Conservation (phyloP, 2,888 invertebrate species). For the Malachius bipustulatus region DNA sequence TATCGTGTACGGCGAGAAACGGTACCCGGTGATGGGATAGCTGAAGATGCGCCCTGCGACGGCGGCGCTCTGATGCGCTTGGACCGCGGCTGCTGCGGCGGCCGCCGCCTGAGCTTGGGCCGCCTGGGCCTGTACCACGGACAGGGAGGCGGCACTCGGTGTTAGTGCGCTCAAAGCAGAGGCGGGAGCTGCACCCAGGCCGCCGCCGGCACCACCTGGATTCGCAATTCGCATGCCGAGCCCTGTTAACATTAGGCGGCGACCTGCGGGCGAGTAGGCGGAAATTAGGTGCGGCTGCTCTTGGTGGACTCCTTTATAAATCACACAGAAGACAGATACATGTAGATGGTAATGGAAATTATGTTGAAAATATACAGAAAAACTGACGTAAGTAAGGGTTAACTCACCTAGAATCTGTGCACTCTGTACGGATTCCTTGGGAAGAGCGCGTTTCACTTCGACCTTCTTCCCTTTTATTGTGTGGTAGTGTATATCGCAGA, state of each 20-base stretch:
- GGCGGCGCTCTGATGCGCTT: constrained; percentile 48
- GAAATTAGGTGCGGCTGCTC: no score
- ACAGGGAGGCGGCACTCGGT: constrained; percentile 44
- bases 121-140: constrained; percentile 39
- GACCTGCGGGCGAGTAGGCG: no score
- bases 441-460: constrained; percentile 86
- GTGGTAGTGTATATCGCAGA: constrained; percentile 89
- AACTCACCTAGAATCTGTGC: constrained; percentile 44
- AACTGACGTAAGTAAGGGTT: no score
- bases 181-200: constrained; percentile 43
- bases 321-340: no score
- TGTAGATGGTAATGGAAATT: no score
- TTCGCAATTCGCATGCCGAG: constrained; percentile 55
- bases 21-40: constrained; percentile 44
- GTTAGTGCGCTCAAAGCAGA: no score
- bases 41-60: constrained; percentile 52
- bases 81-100: constrained; percentile 42
- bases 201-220: constrained; percentile 39
- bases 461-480: constrained; percentile 85
- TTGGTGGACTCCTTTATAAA: no score
- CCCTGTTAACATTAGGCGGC: constrained; percentile 58
- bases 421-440: constrained; percentile 74
- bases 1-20: constrained; percentile 54
- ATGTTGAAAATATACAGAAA: no score
- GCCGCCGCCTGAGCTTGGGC: constrained; percentile 38